A percentile compares a stretch with the other conserved stretches of the same genome.
These are phyloP conservation scores for Myxocyprinus asiaticus DNA, from an alignment of 2,113 vertebrate species.

Conservation along the genomic window DNA sequence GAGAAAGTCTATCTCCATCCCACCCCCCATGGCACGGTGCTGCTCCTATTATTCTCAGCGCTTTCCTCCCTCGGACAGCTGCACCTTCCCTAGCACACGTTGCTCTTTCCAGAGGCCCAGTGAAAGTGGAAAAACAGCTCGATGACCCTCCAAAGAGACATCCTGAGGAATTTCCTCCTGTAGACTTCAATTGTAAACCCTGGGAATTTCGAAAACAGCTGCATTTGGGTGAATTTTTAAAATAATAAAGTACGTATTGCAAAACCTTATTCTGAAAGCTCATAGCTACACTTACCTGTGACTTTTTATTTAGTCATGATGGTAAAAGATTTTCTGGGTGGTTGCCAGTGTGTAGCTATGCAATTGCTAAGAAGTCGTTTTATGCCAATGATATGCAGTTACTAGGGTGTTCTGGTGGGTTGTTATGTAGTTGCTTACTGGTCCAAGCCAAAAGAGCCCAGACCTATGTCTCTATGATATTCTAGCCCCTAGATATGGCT, in stretches of 20 bases:
- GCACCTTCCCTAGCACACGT: slow-evolving; percentile 38
- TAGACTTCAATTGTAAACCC: neutral
- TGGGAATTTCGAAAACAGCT: neutral
- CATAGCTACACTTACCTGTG: no score
- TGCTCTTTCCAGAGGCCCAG: slow-evolving; percentile 49
- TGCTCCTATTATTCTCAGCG: slow-evolving; percentile 38
- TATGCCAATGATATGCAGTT: no score
- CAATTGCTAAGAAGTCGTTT: no score
- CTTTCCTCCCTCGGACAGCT: slow-evolving; percentile 50
- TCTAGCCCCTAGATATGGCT: no score
- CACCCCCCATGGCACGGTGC: slow-evolving; percentile 9
- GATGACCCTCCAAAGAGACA: slow-evolving; percentile 58
- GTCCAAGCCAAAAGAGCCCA: no score
- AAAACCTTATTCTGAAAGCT: neutral
- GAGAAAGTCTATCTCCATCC: neutral
- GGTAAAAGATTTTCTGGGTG: no score
- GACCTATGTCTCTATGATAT: no score
- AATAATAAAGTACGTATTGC: neutral
- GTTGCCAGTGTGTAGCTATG: no score
- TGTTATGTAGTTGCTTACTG: no score
- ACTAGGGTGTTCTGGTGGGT: no score
- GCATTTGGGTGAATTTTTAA: neutral
- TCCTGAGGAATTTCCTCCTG: slow-evolving; percentile 59
- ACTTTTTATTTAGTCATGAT: no score
- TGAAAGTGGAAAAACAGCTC: slow-evolving; percentile 67